Evolutionary conservation across 2,113 vertebrate species (phyloP), one percentile per base, ranked within the genome.

Genomic region (Mus pahari): DNA sequence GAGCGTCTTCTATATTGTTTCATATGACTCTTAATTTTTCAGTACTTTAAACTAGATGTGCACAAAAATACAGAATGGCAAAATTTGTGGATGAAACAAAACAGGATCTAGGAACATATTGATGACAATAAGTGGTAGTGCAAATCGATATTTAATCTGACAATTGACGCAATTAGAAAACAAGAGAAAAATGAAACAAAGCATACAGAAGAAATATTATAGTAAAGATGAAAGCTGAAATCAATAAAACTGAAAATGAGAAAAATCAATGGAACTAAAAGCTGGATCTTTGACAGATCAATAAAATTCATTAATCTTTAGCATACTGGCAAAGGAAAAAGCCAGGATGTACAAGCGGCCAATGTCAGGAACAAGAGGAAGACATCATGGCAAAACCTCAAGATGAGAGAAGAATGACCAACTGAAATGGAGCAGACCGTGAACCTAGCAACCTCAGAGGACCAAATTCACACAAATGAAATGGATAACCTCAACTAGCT

Each of bases 191-290:
- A 81, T 55, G 62, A 62, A 48, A 28, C 28, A 13, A 83, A 73
- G 8, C 39, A 73, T 73, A n/a, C 11, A 71, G 68, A 92, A 74
- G 68, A 53, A 92, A 84, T 92, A 92, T 92, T 84, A 92, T 84
- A 83, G 36, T 73, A 60, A 92, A 73, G 50, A 33, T 58, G 42
- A 71, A 92, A 92, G 68, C 50, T 20, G 50, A 73, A 58, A 89
- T 89, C 86, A 58, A 89, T 89, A 89, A 89, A 58, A 74, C 86
- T 74, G 68, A 89, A 60, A 89, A 89, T 74, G 53, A 74, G 70
- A 89, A 89, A 89, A 89, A 89, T 89, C 86, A 74, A 89, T 89
- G 50, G 24, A 58, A 73, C 24, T 89, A 74, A 89, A 89, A 89
- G 86, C 66, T 83, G 39, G 53, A 48, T 83, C 39, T 92, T 92